Base-by-base conservation (phyloP, 2,113 vertebrate species). In the Falcunculus frontatus region DNA sequence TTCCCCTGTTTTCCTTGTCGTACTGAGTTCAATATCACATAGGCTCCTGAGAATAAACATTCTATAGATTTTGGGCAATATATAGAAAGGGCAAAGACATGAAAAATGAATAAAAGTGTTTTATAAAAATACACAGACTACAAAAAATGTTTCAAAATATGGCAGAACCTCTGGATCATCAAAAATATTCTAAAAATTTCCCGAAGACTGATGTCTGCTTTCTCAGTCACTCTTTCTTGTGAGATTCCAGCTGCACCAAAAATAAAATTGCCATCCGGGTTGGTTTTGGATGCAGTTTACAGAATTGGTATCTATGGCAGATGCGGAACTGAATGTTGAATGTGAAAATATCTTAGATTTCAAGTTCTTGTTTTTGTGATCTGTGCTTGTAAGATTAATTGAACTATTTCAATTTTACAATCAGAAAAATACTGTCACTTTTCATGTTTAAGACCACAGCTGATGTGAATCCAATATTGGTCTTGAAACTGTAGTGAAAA, bases 401-500 rank as follows among this genome's bases (percentile, higher is more conserved):
- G 37, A 76, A 76, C 14, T 78, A 37, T 84, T 89, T 53, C 63
- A 29, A 53, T 85, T 93, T 96, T 95, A 72, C 57, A 76, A 27
- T 60, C 32, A 52, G n/a, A 80, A 83, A 84, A 95, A 82, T 11
- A 17, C 59, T 57, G 57, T 79, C 52, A 74, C 37, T 96, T 93
- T 86, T 93, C 62, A 57, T 83, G 47, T 69, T 84, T 86, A 64
- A 94, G 68, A 76, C 52, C 84, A 94, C 68, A 94, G 83, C 69
- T 75, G 83, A 96, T 94, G 93, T 76, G 86, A 97, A 94, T 93
- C 80, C 73, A 53, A 11, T 22, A 77, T 74, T 96, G 93, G 73
- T 69, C 56, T 96, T 95, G 85, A 96, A 97, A 92, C 84, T 96
- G 56, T 59, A 94, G 74, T 87, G 81, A 93, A 94, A 96, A 92